Conservation (phyloP, 2,113 vertebrate species). For the Rhea pennata region DNA sequence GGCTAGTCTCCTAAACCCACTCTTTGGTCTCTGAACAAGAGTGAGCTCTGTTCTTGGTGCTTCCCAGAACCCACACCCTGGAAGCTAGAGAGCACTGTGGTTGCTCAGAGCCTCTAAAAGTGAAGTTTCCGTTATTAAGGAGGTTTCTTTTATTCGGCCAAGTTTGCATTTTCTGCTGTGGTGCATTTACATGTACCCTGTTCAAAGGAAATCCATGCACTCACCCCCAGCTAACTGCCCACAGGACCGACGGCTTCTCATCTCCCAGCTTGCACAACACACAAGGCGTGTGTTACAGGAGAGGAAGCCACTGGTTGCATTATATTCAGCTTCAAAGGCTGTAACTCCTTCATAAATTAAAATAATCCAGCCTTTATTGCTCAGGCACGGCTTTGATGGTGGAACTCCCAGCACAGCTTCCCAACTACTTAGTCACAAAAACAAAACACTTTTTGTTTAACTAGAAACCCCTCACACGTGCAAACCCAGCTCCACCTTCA, state of each 20-base stretch:
- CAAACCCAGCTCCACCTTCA: neutral
- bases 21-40: neutral
- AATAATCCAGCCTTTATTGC: neutral
- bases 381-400: neutral
- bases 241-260: neutral
- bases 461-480: neutral
- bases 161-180: neutral
- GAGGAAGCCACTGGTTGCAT: neutral
- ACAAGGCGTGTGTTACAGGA: neutral
- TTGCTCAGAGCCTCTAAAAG: neutral
- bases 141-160: neutral
- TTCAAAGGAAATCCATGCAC: fast-evolving
- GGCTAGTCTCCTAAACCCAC: neutral
- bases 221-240: neutral
- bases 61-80: neutral
- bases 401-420: neutral
- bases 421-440: neutral
- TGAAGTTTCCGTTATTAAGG: neutral
- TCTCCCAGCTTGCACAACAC: neutral
- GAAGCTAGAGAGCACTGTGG: neutral
- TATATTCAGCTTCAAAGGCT: conserved; percentile 22
- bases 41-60: neutral
- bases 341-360: neutral
- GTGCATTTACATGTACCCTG: neutral
- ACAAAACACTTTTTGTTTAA: neutral